Percentiles rank a stretch among this genome's conserved stretches.
phyloP scores from a whole-genome alignment of 2,113 vertebrate genomes.

The Tyto alba region DNA sequence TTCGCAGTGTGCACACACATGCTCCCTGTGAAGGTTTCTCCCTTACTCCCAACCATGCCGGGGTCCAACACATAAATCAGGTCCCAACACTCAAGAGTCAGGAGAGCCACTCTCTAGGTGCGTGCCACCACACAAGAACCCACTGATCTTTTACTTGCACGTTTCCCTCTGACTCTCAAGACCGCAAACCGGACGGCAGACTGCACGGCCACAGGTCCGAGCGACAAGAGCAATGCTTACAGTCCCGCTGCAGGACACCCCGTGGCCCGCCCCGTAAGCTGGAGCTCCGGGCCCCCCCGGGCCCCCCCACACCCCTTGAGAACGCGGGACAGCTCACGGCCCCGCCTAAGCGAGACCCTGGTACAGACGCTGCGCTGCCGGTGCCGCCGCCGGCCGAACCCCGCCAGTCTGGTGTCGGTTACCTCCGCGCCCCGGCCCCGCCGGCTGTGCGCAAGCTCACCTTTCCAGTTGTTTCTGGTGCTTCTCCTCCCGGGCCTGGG shows the following conservation, averaged over 20 bases:
- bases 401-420: rapidly evolving
- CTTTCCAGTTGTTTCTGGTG: conserved; percentile 87
- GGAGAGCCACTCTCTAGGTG: background rate
- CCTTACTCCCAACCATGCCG: background rate
- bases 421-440: background rate
- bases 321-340: rapidly evolving
- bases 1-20: rapidly evolving
- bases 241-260: background rate
- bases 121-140: background rate
- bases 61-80: background rate
- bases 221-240: background rate
- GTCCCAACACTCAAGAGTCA: background rate
- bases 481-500: conserved; percentile 93
- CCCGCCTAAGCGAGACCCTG: rapidly evolving
- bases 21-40: background rate
- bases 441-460: conserved; percentile 47
- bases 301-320: rapidly evolving
- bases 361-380: background rate
- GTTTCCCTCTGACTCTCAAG: background rate
- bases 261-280: rapidly evolving
- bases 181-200: background rate
- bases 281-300: background rate
- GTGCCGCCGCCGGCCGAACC: background rate
- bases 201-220: background rate
- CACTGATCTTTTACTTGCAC: background rate